These are phyloP conservation scores for Chelonus insularis DNA, from an alignment of 1,140 invertebrate species.

Conservation along the genomic window DNA sequence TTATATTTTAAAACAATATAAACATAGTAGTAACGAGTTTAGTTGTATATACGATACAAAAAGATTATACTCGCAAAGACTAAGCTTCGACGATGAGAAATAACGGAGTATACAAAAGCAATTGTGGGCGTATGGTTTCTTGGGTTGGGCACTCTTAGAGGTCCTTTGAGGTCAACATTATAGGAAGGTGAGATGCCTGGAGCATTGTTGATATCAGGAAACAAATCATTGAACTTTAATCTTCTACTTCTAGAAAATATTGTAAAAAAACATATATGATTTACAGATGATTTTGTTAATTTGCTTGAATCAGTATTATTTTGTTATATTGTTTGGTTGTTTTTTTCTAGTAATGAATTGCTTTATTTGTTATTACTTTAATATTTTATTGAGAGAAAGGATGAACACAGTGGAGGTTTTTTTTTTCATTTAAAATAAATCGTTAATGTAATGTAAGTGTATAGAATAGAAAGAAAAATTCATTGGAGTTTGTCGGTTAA, in stretches of 20 bases:
- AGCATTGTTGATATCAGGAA: constrained; percentile 57
- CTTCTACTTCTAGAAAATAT: not conserved
- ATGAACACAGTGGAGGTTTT: too few species aligned
- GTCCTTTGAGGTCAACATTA: constrained; percentile 54
- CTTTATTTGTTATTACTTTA: too few species aligned
- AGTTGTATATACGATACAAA: not conserved
- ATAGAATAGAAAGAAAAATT: not conserved
- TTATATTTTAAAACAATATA: not conserved
- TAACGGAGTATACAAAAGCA: constrained; percentile 27
- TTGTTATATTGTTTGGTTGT: too few species aligned
- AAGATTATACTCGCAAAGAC: not conserved
- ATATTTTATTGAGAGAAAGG: too few species aligned
- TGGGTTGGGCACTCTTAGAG: constrained; percentile 54
- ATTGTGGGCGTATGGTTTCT: constrained; percentile 48
- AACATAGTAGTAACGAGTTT: too few species aligned
- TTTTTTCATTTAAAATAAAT: too few species aligned
- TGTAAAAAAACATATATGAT: not conserved
- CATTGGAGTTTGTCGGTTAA: not conserved
- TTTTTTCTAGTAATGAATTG: too few species aligned
- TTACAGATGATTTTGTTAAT: not conserved
- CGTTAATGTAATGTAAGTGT: not conserved
- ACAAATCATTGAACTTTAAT: constrained; percentile 46
- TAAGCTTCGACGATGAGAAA: constrained; percentile 12
- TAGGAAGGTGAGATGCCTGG: constrained; percentile 52
- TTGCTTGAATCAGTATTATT: too few species aligned